Percentiles rank a stretch among this genome's conserved stretches.
Conservation (phyloP, 2,113 vertebrate genomes). For the Aplodontia rufa region DNA sequence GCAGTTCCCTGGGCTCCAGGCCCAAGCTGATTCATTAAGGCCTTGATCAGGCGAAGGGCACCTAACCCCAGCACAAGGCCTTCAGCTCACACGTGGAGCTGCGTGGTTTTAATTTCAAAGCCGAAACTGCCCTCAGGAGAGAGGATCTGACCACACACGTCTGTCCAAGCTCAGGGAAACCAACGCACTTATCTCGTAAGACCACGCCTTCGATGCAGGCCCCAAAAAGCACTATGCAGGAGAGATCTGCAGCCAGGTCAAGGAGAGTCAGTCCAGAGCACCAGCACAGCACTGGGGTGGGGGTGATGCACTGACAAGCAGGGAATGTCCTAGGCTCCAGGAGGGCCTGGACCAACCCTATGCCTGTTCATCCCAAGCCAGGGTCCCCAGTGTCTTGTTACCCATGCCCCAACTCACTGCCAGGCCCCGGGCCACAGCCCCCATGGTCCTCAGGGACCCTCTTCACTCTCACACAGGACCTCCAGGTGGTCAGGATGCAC, state of each 20-base stretch:
- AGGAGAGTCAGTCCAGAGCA: constrained; percentile 51
- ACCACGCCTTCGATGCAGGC: constrained; percentile 97
- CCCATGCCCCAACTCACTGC: background rate
- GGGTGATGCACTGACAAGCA: fast-evolving
- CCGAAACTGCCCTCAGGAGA: fast-evolving
- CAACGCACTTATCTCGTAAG: constrained; percentile 93
- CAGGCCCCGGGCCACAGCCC: background rate
- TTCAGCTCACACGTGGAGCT: fast-evolving
- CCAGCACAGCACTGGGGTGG: fast-evolving
- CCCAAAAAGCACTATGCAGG: constrained; percentile 93
- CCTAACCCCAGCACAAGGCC: background rate
- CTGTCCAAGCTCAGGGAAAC: too few species aligned
- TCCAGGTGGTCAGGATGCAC: too few species aligned
- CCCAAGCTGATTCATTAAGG: fast-evolving
- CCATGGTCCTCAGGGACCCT: fast-evolving
- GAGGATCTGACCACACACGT: background rate
- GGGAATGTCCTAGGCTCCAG: too few species aligned
- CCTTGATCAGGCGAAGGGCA: background rate
- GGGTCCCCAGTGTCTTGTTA: background rate
- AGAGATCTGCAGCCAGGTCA: constrained; percentile 87
- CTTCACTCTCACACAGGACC: background rate
- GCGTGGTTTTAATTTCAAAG: background rate
- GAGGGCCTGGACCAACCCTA: fast-evolving
- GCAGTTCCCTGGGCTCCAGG: fast-evolving
- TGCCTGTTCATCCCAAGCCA: fast-evolving